phyloP scores from a whole-genome alignment of 2,797 vertebrate genomes.

The Numenius phaeopus region DNA sequence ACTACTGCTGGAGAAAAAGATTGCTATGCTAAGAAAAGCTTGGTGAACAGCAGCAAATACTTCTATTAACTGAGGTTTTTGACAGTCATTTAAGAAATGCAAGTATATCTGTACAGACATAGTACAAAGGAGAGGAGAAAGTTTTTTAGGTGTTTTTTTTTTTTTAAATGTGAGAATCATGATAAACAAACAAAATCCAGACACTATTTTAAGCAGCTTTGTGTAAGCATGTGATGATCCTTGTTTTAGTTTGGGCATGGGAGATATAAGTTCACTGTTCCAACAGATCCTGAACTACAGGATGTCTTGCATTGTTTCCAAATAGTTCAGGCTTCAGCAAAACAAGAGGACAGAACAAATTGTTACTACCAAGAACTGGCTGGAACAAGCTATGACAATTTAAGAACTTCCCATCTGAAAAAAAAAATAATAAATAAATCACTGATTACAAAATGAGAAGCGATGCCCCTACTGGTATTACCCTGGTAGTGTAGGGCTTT shows the following conservation, averaged over 20 bases:
- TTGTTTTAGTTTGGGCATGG: not conserved
- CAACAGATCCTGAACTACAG: slow-evolving; percentile 40
- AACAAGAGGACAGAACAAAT: slow-evolving; percentile 54
- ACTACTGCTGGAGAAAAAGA: not conserved
- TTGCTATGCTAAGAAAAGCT: not conserved
- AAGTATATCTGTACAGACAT: not conserved
- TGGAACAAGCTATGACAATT: slow-evolving; percentile 28
- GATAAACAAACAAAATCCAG: not conserved
- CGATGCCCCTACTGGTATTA: not conserved
- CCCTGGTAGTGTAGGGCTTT: not conserved
- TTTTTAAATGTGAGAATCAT: not conserved
- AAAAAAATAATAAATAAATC: not conserved
- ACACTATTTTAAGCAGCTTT: not conserved
- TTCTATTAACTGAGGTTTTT: not conserved
- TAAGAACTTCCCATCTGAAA: slow-evolving; percentile 10
- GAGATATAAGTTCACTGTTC: slow-evolving; percentile 5
- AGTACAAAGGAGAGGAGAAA: not conserved
- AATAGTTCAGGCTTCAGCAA: slow-evolving; percentile 27
- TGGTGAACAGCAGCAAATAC: not conserved
- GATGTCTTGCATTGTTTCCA: slow-evolving; percentile 61
- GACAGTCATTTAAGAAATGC: not conserved
- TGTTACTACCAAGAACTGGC: slow-evolving; percentile 48
- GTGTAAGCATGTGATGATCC: not conserved
- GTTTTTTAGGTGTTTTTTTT: not conserved
- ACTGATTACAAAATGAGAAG: not conserved